A percentile compares a stretch with the other conserved stretches of the same genome.
phyloP scores from a whole-genome alignment of 2,888 invertebrate genomes.

The Poecilobothrus nobilitatus region DNA sequence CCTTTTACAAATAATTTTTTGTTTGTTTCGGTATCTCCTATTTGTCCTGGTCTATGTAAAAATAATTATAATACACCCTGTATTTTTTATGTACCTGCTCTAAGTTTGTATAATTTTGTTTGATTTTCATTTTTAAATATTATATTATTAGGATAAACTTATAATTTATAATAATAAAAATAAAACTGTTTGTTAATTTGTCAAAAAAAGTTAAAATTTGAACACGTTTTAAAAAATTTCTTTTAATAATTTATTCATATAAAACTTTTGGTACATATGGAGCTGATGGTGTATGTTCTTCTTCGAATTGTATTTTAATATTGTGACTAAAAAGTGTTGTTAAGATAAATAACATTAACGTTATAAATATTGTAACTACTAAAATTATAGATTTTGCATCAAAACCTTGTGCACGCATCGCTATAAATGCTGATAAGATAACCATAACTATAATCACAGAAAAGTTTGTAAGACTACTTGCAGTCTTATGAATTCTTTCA shows the following conservation, averaged over 20 bases:
- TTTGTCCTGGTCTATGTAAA: too few relatives aligned
- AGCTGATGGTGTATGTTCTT: constrained; percentile 39
- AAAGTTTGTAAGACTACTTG: constrained; percentile 74
- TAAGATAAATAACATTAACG: constrained; percentile 56
- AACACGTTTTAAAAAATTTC: too few relatives aligned
- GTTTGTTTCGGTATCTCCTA: too few relatives aligned
- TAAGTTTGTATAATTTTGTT: too few relatives aligned
- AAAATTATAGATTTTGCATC: constrained; percentile 56
- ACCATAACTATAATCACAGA: constrained; percentile 68
- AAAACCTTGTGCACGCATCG: constrained; percentile 54
- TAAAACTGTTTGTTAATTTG: too few relatives aligned
- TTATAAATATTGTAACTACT: constrained; percentile 58
- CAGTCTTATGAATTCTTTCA: constrained; percentile 75
- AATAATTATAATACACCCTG: too few relatives aligned
- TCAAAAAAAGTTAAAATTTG: too few relatives aligned
- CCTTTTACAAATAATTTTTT: too few relatives aligned
- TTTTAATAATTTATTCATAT: not conserved
- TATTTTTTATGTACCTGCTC: too few relatives aligned
- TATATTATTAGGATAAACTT: too few relatives aligned
- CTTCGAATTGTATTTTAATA: constrained; percentile 51
- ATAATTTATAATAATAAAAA: too few relatives aligned
- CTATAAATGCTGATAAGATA: constrained; percentile 68
- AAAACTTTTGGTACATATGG: constrained; percentile 44
- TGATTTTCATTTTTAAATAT: too few relatives aligned
- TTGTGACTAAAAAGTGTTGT: constrained; percentile 61